Base-by-base conservation (phyloP, 2,888 invertebrate genomes). In the Athripsodes cinereus region DNA sequence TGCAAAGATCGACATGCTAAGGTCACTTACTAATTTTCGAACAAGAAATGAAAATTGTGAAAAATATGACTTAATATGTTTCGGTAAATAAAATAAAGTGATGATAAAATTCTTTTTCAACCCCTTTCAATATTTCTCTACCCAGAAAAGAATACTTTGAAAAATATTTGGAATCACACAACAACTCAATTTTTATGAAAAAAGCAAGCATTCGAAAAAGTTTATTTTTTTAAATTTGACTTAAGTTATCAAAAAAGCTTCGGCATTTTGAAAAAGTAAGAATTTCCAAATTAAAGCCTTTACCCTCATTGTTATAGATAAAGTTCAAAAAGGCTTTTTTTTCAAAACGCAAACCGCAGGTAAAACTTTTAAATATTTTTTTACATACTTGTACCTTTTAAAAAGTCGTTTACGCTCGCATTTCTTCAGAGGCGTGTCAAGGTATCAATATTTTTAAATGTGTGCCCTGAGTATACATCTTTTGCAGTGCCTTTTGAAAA, bases 311-410 rank as follows among this genome's bases (percentile, higher is more conserved):
- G 40, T 40, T 40, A 40, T 40, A 40, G 40, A 13, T 8, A 40
- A 40, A 40, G 40, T 40, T 40, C 40, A 40, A 13, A 40, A 13
- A 40, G 40, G 40, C n/a, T 13, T 40, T 40, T 40, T 40, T 40
- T 40, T 26, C 26, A 10, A 6, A 26, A 40, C 13, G 40, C 5
- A 40, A 40, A 40, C 40, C 40, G 16, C 40, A 40, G 40, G 40
- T 40, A 40, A 40, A 40, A 40, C 40, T 40, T 40, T 40, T 40
- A 40, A 40, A 40, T 40, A 40, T 40, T 40, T 40, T 16, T 40
- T 8, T 8, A 40, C 40, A 40, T 40, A 40, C 40, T 40, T 40
- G 40, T 40, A 40, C 2, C 40, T 40, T 40, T 40, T 40, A 40
- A 40, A 40, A 40, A 40, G 40, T 40, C 40, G 40, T 40, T 40